Evolutionary conservation across 2,888 invertebrate species (phyloP), one percentile per base, ranked within the genome.

Genomic region (Microplitis manilae): DNA sequence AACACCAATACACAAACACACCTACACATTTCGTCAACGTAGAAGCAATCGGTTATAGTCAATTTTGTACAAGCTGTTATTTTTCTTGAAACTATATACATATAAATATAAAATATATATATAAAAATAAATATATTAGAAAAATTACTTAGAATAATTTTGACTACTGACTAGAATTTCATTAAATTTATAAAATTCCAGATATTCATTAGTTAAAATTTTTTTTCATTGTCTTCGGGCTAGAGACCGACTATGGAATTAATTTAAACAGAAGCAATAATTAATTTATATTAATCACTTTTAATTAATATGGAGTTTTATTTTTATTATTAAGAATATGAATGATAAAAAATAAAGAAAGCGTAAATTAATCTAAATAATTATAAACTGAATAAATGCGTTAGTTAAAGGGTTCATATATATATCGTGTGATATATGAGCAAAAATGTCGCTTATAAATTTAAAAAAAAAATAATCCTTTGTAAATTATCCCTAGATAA

Each of bases 41-140:
- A 85, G 84, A 89, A 88, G 88, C 88, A 89, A 89, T 89, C 87
- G 86, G 86, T 85, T 85, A 83, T 87, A 88, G 88, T 88, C 89
- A 89, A 89, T 89, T 89, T 89, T 89, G 84, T 89, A 89, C 87
- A 86, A 84, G 85, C 81, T 85, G 84, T 87, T 88, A 89, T 87
- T 87, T 70, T 88, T 88, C 85, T 85, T 83, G 84, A 85, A 84
- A 85, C 83, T 84, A 84, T 82, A 81, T 79, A 81, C 65, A 80
- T 69, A 80, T 77, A 76, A 77, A 79, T 82, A 81, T 79, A 82
- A 62, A 62, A 5, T 62, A 17, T 67, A 67, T 38, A 67, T 67
- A 67, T 30, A 4, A 20, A 67, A 7, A 67, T 67, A 13, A 20
- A 9, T 20, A 67, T 67, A 30, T 9, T 30, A 38, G 38, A 30